phyloP scores from a whole-genome alignment of 1,140 invertebrate species.

The Elymnias hypermnestra region DNA sequence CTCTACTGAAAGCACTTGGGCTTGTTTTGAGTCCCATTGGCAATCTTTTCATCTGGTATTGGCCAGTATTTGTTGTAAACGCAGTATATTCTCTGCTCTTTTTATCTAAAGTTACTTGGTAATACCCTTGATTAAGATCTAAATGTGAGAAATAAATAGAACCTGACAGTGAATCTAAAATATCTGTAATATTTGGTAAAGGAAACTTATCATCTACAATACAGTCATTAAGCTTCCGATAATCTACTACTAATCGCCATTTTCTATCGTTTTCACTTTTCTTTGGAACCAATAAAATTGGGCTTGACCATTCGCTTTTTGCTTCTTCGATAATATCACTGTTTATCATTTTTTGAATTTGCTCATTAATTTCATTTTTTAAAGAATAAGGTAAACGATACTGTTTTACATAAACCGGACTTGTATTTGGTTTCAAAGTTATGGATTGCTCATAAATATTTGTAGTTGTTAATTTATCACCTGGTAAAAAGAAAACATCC shows the following conservation, averaged over 20 bases:
- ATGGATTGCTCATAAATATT: slow-evolving; percentile 14
- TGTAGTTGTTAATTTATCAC: slow-evolving; percentile 10
- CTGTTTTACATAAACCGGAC: slow-evolving; percentile 2
- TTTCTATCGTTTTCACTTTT: no score
- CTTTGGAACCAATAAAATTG: slow-evolving; percentile 12
- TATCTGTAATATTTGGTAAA: no score
- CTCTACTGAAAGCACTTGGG: slow-evolving; percentile 21
- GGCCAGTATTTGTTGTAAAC: slow-evolving; percentile 7
- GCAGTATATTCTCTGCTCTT: slow-evolving; percentile 8
- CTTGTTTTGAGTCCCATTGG: slow-evolving; percentile 58
- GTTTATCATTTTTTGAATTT: slow-evolving; percentile 9
- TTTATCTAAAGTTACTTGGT: slow-evolving; percentile 6
- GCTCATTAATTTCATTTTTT: slow-evolving; percentile 13
- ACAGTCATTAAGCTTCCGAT: no score
- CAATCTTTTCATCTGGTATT: slow-evolving; percentile 40
- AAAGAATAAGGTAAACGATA: slow-evolving; percentile 11
- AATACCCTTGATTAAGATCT: slow-evolving; percentile 35
- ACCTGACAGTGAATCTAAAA: slow-evolving; percentile 29
- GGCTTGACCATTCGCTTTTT: slow-evolving; percentile 5
- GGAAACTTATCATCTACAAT: no score
- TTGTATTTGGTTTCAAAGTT: slow-evolving; percentile 5
- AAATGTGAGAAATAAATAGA: slow-evolving; percentile 67
- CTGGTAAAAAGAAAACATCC: slow-evolving; percentile 12
- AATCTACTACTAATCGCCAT: no score
- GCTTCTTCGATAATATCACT: slow-evolving; percentile 12